Base-by-base conservation (phyloP, 2,888 invertebrate species). In the Cinara cedri region DNA sequence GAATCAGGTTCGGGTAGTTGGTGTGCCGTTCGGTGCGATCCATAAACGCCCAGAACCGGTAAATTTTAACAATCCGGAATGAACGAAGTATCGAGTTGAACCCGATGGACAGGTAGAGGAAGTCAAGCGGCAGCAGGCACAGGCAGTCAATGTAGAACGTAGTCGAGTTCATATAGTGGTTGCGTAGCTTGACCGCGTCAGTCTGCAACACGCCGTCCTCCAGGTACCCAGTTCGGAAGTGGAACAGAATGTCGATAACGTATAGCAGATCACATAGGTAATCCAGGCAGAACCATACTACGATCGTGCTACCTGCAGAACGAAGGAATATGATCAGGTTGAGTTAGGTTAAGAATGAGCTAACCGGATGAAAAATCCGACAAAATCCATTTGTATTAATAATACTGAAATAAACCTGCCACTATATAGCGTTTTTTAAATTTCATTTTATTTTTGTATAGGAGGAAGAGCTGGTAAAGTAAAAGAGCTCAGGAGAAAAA, bases 121-220 rank as follows among this genome's bases (percentile, higher is more conserved):
- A 96, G 89, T 98, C 98, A 86, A 98, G 89, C 83, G 98, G 98
- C 86, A 98, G 89, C 86, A 98, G 91, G 89, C 97, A 98, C 87
- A 98, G 90, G 88, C 97, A 97, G 90, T 98, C 98, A 86, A 98
- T 95, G 90, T 98, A 98, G 89, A 98, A 98, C 83, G 93, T 94
- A 82, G 96, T 96, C 84, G 92, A 96, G 89, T 98, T 98, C 94
- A 97, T 96, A 88, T 98, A 98, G 87, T 98, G 97, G 84, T 95
- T 92, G 76, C 98, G 91, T 83, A 98, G 89, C 87, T 97, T 97
- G 19, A 91, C 91, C 82, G 96, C 91, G 87, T 98, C 97, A 81
- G 98, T 98, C 87, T 98, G 98, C 82, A 98, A 89, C 81, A 98
- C 98, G 81, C 98, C 98, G 87, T 98, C 98, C 87, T 98, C 97